phyloP scores from a whole-genome alignment of 2,888 invertebrate genomes.

The Heteropelma amictum region DNA sequence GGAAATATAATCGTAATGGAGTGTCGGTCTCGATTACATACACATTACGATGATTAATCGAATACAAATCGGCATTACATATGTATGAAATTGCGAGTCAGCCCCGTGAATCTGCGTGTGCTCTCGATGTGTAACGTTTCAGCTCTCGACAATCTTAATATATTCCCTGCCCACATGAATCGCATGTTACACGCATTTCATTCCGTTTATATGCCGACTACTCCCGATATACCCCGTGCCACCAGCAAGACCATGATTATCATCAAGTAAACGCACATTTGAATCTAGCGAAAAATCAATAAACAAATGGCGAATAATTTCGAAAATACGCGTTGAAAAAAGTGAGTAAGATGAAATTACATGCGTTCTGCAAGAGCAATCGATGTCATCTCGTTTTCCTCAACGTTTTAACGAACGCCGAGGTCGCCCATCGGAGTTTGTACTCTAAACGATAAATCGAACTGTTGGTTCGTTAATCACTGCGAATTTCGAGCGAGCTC shows the following conservation, averaged over 20 bases:
- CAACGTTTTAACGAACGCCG: constrained; percentile 52
- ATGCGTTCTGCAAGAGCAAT: constrained; percentile 26
- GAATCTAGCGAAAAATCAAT: background rate
- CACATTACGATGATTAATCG: constrained; percentile 71
- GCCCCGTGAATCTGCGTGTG: constrained; percentile 2
- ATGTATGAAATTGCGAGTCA: constrained; percentile 65
- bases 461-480: constrained; percentile 57
- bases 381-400: constrained; percentile 50
- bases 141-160: constrained; percentile 43
- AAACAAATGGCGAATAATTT: background rate
- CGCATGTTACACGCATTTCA: constrained; percentile 43
- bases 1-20: constrained; percentile 70
- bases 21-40: constrained; percentile 69
- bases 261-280: constrained; percentile 1
- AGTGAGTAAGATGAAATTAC: background rate
- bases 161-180: constrained; percentile 46
- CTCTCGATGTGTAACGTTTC: constrained; percentile 35
- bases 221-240: constrained; percentile 27
- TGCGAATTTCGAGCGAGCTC: constrained; percentile 44
- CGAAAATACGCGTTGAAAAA: background rate
- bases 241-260: constrained; percentile 32
- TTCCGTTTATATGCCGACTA: constrained; percentile 19
- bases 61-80: constrained; percentile 68
- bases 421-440: constrained; percentile 53
- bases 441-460: constrained; percentile 57